Conservation (phyloP, 1,140 invertebrate genomes). For the Zelostemma sp. region DNA sequence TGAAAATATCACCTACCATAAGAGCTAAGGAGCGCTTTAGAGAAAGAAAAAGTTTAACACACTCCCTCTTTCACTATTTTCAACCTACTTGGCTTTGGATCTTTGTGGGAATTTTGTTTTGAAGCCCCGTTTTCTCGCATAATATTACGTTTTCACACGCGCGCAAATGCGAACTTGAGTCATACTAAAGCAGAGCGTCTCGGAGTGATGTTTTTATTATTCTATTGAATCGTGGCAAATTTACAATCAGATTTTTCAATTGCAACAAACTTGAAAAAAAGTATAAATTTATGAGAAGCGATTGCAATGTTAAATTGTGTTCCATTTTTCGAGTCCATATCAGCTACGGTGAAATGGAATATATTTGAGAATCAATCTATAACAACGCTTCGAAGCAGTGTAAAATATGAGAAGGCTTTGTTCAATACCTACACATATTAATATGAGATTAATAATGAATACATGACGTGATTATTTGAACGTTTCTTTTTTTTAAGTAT, state of each 20-base stretch:
- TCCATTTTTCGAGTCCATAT: no score
- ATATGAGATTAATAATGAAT: no score
- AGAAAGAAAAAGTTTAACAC: conserved; percentile 7
- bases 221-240: not conserved
- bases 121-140: conserved; percentile 19
- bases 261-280: not conserved
- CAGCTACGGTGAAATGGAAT: no score
- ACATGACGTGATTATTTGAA: no score
- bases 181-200: not conserved
- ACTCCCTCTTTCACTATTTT: conserved; percentile 8
- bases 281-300: not conserved
- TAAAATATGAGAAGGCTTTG: conserved; percentile 3
- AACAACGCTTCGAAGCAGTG: not conserved
- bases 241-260: not conserved
- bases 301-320: no score
- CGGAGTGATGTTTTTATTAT: not conserved
- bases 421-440: not conserved
- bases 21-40: conserved; percentile 48
- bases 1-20: conserved; percentile 60
- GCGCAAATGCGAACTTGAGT: not conserved
- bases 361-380: no score
- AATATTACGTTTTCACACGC: conserved; percentile 13
- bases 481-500: no score
- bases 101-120: conserved; percentile 14
- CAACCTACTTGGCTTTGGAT: conserved; percentile 12